Percentiles rank a stretch among this genome's conserved stretches.
phyloP scores from a whole-genome alignment of 2,797 vertebrate species.

The Clarias platycephalus region DNA sequence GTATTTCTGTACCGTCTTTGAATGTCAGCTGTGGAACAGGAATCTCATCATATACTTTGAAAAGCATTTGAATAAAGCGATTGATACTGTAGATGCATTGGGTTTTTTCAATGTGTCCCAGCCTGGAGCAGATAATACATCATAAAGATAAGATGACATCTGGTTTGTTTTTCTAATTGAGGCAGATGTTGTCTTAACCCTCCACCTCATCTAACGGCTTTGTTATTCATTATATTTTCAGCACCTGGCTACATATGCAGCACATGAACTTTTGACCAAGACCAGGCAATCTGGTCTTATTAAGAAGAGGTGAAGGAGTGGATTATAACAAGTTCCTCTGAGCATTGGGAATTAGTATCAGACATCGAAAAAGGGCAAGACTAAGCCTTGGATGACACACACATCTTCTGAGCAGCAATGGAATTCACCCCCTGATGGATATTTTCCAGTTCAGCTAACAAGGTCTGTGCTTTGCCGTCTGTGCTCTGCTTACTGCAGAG shows the following conservation, averaged over 20 bases:
- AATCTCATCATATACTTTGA: constrained; percentile 61
- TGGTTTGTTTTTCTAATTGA: constrained; percentile 50
- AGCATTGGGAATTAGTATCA: constrained; percentile 83
- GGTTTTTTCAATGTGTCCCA: constrained; percentile 68
- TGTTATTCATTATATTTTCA: constrained; percentile 81
- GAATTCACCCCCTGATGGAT: constrained; percentile 85
- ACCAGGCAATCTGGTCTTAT: constrained; percentile 87
- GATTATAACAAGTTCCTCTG: constrained; percentile 96
- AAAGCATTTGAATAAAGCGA: constrained; percentile 39
- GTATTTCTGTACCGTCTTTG: neutral
- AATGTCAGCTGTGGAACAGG: constrained; percentile 29
- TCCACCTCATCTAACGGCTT: neutral
- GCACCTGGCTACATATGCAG: constrained; percentile 87
- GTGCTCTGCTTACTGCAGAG: constrained; percentile 84
- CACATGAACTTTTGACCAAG: constrained; percentile 94
- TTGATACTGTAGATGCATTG: constrained; percentile 16
- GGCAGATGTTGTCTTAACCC: constrained; percentile 22
- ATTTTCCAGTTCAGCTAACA: constrained; percentile 93
- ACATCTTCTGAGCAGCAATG: constrained; percentile 49
- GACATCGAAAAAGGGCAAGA: constrained; percentile 84
- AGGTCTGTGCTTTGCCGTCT: constrained; percentile 84
- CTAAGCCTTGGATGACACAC: constrained; percentile 79
- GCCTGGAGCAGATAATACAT: constrained; percentile 69
- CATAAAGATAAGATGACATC: constrained; percentile 73
- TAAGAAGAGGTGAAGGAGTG: constrained; percentile 71